phyloP scores from a whole-genome alignment of 2,888 invertebrate species.

The Epicampocera succincta region DNA sequence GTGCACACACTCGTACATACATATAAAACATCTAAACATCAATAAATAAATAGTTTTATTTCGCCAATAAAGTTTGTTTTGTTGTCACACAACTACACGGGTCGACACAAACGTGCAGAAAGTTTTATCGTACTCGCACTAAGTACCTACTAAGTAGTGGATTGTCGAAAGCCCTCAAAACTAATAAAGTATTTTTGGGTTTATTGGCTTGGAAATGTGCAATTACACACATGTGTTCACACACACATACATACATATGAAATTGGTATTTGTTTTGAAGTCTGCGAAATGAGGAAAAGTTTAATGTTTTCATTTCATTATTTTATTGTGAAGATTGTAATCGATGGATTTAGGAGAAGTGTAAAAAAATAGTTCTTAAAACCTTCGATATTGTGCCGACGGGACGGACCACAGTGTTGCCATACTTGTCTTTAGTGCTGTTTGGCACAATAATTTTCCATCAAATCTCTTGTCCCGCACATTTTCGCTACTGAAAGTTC shows the following conservation, averaged over 20 bases:
- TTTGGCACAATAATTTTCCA: too few relatives aligned
- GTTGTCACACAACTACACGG: slow-evolving; percentile 48
- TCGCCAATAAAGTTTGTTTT: slow-evolving; percentile 56
- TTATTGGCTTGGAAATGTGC: slow-evolving; percentile 54
- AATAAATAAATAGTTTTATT: slow-evolving; percentile 65
- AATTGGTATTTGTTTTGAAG: slow-evolving; percentile 5
- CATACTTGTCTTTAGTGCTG: too few relatives aligned
- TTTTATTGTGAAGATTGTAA: neutral
- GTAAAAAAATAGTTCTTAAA: neutral
- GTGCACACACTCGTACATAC: too few relatives aligned
- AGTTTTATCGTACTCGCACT: slow-evolving; percentile 35
- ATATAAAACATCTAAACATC: slow-evolving; percentile 49
- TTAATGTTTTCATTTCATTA: neutral
- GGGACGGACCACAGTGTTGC: too few relatives aligned
- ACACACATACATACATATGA: too few relatives aligned
- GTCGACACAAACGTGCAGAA: neutral
- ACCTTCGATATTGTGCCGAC: too few relatives aligned
- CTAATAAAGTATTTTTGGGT: slow-evolving; percentile 49
- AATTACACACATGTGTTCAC: slow-evolving; percentile 7
- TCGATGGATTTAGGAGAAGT: neutral
- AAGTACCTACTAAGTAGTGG: slow-evolving; percentile 61
- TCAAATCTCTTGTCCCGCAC: too few relatives aligned
- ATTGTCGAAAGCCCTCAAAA: slow-evolving; percentile 48
- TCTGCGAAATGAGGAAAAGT: neutral
- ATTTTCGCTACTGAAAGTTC: too few relatives aligned